Conservation (phyloP, 2,113 vertebrate genomes). For the Eurypyga helias region DNA sequence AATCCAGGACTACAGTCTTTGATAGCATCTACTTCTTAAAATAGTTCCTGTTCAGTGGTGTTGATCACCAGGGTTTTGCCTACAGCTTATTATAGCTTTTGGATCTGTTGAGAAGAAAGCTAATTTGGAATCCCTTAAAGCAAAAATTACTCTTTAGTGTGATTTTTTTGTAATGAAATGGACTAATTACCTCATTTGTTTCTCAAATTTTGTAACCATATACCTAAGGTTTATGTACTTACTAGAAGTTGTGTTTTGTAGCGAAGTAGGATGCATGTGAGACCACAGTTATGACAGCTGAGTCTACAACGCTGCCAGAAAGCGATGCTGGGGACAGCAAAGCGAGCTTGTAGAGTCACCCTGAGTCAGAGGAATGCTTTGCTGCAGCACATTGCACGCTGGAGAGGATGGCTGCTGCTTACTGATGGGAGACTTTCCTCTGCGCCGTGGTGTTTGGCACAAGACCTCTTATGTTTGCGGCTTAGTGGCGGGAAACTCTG, state of each 20-base stretch:
- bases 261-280: background rate
- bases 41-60: background rate
- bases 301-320: background rate
- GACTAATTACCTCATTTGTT: background rate
- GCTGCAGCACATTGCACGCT: fast-evolving
- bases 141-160: background rate
- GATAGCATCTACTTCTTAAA: background rate
- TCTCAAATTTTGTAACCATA: background rate
- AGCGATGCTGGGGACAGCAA: background rate
- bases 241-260: background rate
- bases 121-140: background rate
- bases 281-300: background rate
- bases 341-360: background rate
- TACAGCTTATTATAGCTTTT: background rate
- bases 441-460: background rate
- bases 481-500: background rate
- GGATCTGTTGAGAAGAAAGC: background rate
- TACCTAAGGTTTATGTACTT: background rate
- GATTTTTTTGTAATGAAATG: background rate
- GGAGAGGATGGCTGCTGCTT: background rate
- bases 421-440: background rate
- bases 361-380: background rate
- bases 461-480: background rate
- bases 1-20: background rate
- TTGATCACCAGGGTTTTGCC: background rate